A percentile compares a stretch with the other conserved stretches of the same genome.
Evolutionary conservation across 1,140 invertebrate genomes (phyloP).

Genomic region (Aphaenogaster rudis): DNA sequence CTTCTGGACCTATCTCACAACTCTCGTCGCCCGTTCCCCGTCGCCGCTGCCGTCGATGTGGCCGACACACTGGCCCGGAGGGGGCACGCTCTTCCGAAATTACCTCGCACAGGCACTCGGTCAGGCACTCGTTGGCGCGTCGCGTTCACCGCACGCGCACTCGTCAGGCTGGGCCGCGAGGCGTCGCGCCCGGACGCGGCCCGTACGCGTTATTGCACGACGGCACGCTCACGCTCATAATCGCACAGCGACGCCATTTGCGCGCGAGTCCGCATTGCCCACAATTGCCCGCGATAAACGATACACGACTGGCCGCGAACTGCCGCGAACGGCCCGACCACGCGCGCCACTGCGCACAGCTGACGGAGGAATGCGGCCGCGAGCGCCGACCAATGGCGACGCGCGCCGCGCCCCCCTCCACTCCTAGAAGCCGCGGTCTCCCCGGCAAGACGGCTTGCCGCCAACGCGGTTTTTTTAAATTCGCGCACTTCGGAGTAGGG

Average conservation of each 20-base stretch:
- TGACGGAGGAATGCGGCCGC: constrained; percentile 58
- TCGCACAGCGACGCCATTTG: constrained; percentile 77
- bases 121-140: background rate
- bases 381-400: background rate
- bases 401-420: background rate
- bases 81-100: background rate
- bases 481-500: background rate
- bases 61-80: constrained; percentile 12
- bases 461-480: constrained; percentile 5
- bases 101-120: background rate
- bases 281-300: constrained; percentile 50
- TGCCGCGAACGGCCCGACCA: background rate
- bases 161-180: constrained; percentile 75
- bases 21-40: constrained; percentile 63
- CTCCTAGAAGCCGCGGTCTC: too few species aligned
- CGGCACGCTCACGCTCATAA: constrained; percentile 76
- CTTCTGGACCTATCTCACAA: constrained; percentile 63
- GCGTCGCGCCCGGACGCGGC: constrained; percentile 77
- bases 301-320: constrained; percentile 21
- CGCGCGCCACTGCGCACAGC: constrained; percentile 58
- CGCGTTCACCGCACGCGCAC: background rate
- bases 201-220: constrained; percentile 78
- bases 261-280: constrained; percentile 59
- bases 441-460: background rate
- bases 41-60: constrained; percentile 52